These are phyloP conservation scores for Molossus molossus DNA, from an alignment of 2,797 vertebrate species.

Conservation along the genomic window DNA sequence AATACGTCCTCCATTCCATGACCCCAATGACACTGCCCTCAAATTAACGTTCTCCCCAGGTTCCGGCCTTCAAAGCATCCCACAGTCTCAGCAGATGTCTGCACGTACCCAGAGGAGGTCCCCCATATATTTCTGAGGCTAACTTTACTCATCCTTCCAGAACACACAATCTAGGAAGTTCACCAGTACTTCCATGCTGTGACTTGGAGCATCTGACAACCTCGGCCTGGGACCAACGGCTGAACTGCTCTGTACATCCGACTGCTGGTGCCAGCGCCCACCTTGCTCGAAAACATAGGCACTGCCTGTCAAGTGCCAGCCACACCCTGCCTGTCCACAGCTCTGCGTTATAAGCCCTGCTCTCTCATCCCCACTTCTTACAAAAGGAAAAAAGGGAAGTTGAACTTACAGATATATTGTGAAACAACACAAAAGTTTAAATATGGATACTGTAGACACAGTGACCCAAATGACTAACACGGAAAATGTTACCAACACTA, in stretches of 20 bases:
- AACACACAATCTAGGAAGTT: slow-evolving; percentile 43
- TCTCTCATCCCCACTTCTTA: background rate
- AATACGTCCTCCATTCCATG: background rate
- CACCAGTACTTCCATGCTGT: background rate
- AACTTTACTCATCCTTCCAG: slow-evolving; percentile 10
- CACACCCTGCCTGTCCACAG: background rate
- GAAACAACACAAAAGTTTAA: slow-evolving; percentile 75
- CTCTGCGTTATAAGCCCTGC: background rate
- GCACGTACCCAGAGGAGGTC: background rate
- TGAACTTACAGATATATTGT: slow-evolving; percentile 72
- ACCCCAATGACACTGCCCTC: background rate
- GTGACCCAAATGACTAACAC: slow-evolving; percentile 60
- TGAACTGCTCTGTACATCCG: background rate
- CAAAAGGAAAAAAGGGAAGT: slow-evolving; percentile 60
- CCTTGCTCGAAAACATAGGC: slow-evolving; percentile 12
- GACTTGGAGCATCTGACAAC: slow-evolving; percentile 6
- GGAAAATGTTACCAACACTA: slow-evolving; percentile 70
- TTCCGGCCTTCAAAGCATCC: background rate
- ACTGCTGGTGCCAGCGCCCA: background rate
- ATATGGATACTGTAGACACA: slow-evolving; percentile 59
- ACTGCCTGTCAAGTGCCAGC: background rate
- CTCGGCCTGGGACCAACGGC: background rate
- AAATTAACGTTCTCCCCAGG: background rate
- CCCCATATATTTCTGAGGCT: slow-evolving; percentile 7
- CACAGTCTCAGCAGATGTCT: background rate